Percentiles rank a stretch among this genome's conserved stretches.
Conservation (phyloP, 2,113 vertebrate genomes). For the Thamnaconus septentrionalis region DNA sequence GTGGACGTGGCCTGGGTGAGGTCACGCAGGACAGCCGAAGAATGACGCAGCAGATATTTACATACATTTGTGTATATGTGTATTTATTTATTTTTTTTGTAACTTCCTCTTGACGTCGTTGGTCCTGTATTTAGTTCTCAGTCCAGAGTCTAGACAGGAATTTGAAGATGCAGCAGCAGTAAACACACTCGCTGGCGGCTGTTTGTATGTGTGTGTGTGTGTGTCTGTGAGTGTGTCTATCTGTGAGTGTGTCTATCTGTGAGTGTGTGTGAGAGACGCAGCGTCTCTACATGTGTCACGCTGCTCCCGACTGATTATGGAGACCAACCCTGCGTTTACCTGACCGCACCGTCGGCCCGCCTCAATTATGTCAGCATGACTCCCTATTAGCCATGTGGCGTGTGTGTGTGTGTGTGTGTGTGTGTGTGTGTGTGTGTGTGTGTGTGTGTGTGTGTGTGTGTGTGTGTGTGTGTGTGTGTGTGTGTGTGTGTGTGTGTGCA, state of each 20-base stretch:
- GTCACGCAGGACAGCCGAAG: conserved; percentile 40
- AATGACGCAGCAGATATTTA: not conserved
- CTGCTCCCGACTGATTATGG: conserved; percentile 53
- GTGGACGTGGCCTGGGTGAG: conserved; percentile 33
- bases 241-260: not conserved
- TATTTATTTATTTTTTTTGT: too few species aligned
- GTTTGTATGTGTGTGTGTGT: conserved; percentile 5
- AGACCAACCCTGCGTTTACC: conserved; percentile 45
- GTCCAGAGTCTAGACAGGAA: not conserved
- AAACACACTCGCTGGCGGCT: conserved; percentile 13
- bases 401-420: conserved; percentile 9
- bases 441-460: not conserved
- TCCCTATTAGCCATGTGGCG: conserved; percentile 49
- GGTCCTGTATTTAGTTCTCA: not conserved
- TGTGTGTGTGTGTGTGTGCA: conserved; percentile 22
- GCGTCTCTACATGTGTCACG: conserved; percentile 44
- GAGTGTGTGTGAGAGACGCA: not conserved
- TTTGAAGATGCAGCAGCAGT: not conserved
- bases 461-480: conserved; percentile 12
- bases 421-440: not conserved
- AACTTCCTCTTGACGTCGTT: too few species aligned
- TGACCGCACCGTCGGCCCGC: conserved; percentile 46
- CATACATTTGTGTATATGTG: too few species aligned
- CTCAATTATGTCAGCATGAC: conserved; percentile 52
- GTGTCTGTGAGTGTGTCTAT: conserved; percentile 1